Base-by-base conservation (phyloP, 53 echinoderm and acorn worm species). In the Echinarachnius parma region DNA sequence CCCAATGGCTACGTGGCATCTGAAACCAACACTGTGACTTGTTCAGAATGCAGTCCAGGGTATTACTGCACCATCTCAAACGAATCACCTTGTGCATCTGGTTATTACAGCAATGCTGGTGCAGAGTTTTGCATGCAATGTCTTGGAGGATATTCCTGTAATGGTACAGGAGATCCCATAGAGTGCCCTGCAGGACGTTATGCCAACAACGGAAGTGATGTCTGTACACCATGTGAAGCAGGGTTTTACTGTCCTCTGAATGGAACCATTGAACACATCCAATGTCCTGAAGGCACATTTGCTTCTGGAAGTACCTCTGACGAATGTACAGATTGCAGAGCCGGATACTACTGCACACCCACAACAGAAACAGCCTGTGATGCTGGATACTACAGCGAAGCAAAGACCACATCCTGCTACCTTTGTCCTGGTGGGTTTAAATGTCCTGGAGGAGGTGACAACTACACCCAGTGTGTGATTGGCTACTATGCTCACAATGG, bases 401-500 rank as follows among this genome's bases (percentile, higher is more conserved):
- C 81, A 16, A 71, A 59, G 11, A 71, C 84, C 10, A 77, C 69
- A 2, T 50, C 62, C 54, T 89, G 89, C 59, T 31, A 34, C n/a
- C 1, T 55, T 0, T 89, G 89, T 54, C 88, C 69, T 4, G 86
- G 79, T 16, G 91, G 91, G 2, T 79, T 77, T 61, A 30, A 60
- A 11, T 90, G 91, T 31, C 2, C 79, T 35, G 80, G 77, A 55
- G 53, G 39, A 15, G 37, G 28, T 16, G 18, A 36, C 23, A 78
- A 66, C 5, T n/a, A n/a, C n/a, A 48, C 49, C 10, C 48, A 46
- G 30, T 89, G 90, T 29, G 19, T 53, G 21, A 46, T 72, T 37
- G 90, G 90, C 30, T 56, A 28, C n/a, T 89, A 86, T 54, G 82
- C 86, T 10, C 33, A 19, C 5, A 89, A 89, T 48, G 90, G 81